A percentile compares a stretch with the other conserved stretches of the same genome.
These are phyloP conservation scores for Epiblema foenella DNA, from an alignment of 2,888 invertebrate species.

Conservation along the genomic window DNA sequence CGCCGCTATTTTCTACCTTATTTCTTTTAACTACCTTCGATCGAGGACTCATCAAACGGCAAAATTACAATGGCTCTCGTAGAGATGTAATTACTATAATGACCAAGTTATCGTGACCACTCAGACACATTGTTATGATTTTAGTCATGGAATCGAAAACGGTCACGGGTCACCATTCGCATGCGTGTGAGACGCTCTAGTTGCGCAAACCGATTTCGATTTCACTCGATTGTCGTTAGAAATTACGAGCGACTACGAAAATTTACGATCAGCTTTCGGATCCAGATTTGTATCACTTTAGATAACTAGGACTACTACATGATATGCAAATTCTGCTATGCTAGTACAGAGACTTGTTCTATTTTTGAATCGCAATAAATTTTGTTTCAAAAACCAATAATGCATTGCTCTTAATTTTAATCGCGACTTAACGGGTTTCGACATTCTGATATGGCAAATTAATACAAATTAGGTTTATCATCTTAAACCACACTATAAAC, in stretches of 20 bases:
- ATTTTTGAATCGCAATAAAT: conserved; percentile 22
- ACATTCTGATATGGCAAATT: conserved; percentile 35
- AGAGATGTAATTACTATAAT: conserved; percentile 77
- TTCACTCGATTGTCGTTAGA: conserved; percentile 61
- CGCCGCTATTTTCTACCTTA: conserved; percentile 51
- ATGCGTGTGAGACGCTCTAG: conserved; percentile 60
- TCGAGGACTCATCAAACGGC: conserved; percentile 49
- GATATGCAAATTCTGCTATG: conserved; percentile 16
- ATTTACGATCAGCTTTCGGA: conserved; percentile 39
- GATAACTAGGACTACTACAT: conserved; percentile 30
- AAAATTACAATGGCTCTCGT: conserved; percentile 57
- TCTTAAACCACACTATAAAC: conserved; percentile 29
- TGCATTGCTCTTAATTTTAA: conserved; percentile 28
- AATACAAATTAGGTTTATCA: conserved; percentile 37
- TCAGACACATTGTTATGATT: conserved; percentile 78
- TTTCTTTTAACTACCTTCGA: conserved; percentile 41
- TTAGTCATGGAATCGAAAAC: conserved; percentile 79
- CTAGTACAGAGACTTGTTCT: conserved; percentile 15
- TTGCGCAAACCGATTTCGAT: conserved; percentile 72
- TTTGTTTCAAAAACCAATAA: conserved; percentile 25
- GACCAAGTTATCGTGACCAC: conserved; percentile 74
- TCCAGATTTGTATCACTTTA: conserved; percentile 23
- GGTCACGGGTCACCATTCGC: conserved; percentile 73
- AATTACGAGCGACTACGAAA: conserved; percentile 40
- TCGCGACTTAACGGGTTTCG: conserved; percentile 30